Evolutionary conservation across 2,113 vertebrate genomes (phyloP).

Genomic region (Aramus guarauna): DNA sequence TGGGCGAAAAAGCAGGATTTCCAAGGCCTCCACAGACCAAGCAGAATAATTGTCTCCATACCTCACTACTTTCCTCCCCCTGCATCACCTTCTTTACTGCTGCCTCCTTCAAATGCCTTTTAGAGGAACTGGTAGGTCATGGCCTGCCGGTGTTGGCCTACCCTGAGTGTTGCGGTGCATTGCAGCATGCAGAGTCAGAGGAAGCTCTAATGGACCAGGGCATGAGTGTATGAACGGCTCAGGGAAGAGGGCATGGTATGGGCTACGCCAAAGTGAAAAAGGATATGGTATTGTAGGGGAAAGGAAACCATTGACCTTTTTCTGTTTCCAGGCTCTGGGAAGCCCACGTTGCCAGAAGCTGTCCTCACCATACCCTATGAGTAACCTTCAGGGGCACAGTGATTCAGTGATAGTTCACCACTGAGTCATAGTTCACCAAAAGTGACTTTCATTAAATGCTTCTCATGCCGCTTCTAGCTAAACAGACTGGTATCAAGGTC

Average conservation of each 20-base stretch:
- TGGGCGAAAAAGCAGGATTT: not conserved
- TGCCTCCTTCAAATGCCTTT: not conserved
- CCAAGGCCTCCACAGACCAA: not conserved
- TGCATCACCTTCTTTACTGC: not conserved
- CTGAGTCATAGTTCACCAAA: not conserved
- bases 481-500: not conserved
- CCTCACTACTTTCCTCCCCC: not conserved
- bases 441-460: not conserved
- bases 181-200: not conserved
- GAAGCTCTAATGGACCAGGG: not conserved
- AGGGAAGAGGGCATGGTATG: not conserved
- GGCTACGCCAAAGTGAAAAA: not conserved
- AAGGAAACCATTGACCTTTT: not conserved
- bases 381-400: not conserved
- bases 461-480: not conserved
- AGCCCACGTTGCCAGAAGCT: not conserved
- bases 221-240: not conserved
- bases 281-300: not conserved
- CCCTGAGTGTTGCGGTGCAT: fast-evolving
- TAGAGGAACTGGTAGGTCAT: not conserved
- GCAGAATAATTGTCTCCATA: not conserved
- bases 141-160: not conserved
- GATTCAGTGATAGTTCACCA: not conserved
- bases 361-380: not conserved
- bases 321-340: not conserved